Conservation (phyloP, 1,140 invertebrate genomes). For the Dreissena polymorpha region DNA sequence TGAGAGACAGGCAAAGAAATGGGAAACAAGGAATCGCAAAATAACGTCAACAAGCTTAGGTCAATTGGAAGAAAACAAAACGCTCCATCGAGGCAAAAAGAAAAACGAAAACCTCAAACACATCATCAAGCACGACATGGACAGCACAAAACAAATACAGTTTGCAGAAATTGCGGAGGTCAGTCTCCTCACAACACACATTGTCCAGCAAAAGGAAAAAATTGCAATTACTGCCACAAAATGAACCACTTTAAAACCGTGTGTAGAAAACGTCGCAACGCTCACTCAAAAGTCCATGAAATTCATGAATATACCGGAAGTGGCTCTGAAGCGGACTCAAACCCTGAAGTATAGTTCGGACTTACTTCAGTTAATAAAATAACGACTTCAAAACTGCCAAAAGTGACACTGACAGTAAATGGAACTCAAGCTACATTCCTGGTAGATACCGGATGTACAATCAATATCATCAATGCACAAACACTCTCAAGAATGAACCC, state of each 20-base stretch:
- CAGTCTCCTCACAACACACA: slow-evolving; percentile 26
- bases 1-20: slow-evolving; percentile 31
- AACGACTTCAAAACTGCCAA: no score
- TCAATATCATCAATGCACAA: no score
- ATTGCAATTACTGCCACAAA: slow-evolving; percentile 4
- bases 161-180: slow-evolving; percentile 53
- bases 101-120: neutral
- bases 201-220: slow-evolving; percentile 49
- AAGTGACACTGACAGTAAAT: no score
- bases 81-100: neutral
- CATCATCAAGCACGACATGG: neutral
- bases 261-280: neutral
- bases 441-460: no score
- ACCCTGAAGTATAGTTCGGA: no score
- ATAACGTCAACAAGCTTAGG: neutral
- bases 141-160: neutral
- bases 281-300: neutral
- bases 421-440: no score
- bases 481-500: no score
- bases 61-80: neutral
- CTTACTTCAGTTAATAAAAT: no score
- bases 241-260: neutral
- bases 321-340: no score
- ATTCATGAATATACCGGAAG: no score
- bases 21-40: slow-evolving; percentile 7